Conservation (phyloP, 53 echinoderm and acorn worm species). For the Arbacia lixula region DNA sequence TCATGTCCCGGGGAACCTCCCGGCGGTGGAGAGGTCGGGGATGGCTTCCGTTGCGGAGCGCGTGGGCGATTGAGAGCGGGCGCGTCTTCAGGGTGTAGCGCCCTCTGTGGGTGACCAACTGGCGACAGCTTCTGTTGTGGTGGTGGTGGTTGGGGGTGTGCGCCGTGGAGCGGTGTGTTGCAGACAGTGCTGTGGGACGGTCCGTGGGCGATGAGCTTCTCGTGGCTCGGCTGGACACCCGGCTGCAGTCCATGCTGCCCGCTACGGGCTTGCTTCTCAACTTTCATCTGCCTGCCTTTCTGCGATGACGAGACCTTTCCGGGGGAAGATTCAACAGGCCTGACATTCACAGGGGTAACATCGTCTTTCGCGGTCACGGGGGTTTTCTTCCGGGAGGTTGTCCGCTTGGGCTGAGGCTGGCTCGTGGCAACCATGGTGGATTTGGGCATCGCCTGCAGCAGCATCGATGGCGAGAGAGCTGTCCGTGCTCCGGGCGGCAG, state of each 20-base stretch:
- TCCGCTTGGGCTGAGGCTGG: not conserved
- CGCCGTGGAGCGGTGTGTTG: not conserved
- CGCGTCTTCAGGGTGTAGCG: not conserved
- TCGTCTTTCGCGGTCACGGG: not conserved
- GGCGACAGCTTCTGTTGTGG: not conserved
- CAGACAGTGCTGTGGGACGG: not conserved
- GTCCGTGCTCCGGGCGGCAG: not conserved
- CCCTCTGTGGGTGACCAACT: not conserved
- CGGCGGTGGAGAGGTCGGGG: slow-evolving; percentile 5
- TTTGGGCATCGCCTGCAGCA: not conserved
- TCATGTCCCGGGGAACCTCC: not conserved
- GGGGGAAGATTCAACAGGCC: not conserved
- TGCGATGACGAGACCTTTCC: not conserved
- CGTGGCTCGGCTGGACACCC: not conserved
- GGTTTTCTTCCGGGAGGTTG: not conserved
- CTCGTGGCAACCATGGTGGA: not conserved
- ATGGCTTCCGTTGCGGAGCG: slow-evolving; percentile 4
- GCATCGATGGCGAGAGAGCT: not conserved
- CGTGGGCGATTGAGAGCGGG: slow-evolving; percentile 14
- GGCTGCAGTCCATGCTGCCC: not conserved
- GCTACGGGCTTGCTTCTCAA: slow-evolving; percentile 16
- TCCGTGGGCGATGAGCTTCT: slow-evolving; percentile 8
- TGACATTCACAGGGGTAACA: not conserved
- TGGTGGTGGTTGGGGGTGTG: not conserved
- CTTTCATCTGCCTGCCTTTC: not conserved